Evolutionary conservation across 2,888 invertebrate genomes (phyloP), one percentile per base, ranked within the genome.

Genomic region (Aphrophora alni): DNA sequence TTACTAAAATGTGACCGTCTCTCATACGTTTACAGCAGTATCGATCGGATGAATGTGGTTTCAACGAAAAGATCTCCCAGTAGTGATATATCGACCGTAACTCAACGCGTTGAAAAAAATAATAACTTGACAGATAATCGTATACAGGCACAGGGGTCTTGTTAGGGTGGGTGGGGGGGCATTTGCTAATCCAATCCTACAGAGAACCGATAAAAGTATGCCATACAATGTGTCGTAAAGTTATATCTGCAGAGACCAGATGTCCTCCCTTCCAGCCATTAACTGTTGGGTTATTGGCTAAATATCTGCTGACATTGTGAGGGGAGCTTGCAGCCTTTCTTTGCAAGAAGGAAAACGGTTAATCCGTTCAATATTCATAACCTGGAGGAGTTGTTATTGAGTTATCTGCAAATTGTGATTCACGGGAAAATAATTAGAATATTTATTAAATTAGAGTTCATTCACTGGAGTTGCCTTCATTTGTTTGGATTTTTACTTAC

Each of bases 91-190:
- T 44, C 14, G 44, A 8, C 44, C 44, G 44, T 44, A 44, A 44
- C 44, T 2, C 17, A 14, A 21, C 12, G 21, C 59, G 59, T 21
- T 59, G 59, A 59, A 59, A 59, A 59, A 59, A 33, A 59, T 59
- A 59, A 59, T 59, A 59, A 59, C 59, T 59, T 59, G 59, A 59
- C 59, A 59, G 59, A 59, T 59, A 59, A 59, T 59, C 59, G 59
- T 3, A 33, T 5, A 8, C 21, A n/a, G 21, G 21, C n/a, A n/a
- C n/a, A n/a, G n/a, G n/a, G n/a, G n/a, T n/a, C n/a, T n/a, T n/a
- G n/a, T n/a, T n/a, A n/a, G n/a, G n/a, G n/a, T n/a, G 21, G 21
- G 4, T n/a, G 14, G n/a, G 21, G 10, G 59, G 59, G 59, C 21
- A 59, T 21, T 59, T 59, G 59, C 59, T 59, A 59, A 59, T 59